These are phyloP conservation scores for Odontocerum albicorne DNA, from an alignment of 2,888 invertebrate genomes.

Conservation along the genomic window DNA sequence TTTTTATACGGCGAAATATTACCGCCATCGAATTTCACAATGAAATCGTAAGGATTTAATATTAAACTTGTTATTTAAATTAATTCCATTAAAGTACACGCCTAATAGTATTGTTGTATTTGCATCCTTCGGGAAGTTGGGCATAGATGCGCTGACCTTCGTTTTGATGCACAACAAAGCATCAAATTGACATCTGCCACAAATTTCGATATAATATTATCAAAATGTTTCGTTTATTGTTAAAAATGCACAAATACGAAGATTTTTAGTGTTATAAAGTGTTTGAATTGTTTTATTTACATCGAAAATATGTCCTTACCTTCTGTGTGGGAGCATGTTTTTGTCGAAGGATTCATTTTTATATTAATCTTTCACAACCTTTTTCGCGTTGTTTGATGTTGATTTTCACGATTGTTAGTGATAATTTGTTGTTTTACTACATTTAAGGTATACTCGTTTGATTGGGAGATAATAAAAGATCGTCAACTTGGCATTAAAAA, in stretches of 20 bases:
- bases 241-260: too few relatives aligned
- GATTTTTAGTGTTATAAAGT: too few relatives aligned
- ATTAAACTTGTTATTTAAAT: slow-evolving; percentile 1
- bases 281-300: too few relatives aligned
- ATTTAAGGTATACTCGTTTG: slow-evolving; percentile 22
- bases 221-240: too few relatives aligned
- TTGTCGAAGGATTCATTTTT: too few relatives aligned
- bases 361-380: background rate
- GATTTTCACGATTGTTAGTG: background rate
- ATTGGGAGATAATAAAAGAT: slow-evolving; percentile 28
- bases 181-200: slow-evolving; percentile 63
- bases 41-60: slow-evolving; percentile 26
- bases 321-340: too few relatives aligned
- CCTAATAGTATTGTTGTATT: slow-evolving; percentile 24
- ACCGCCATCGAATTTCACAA: slow-evolving; percentile 26
- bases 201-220: slow-evolving; percentile 51
- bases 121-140: slow-evolving; percentile 47
- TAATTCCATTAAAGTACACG: slow-evolving; percentile 4
- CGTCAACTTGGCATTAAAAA: slow-evolving; percentile 41
- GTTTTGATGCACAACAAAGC: slow-evolving; percentile 63
- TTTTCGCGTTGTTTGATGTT: background rate
- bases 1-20: slow-evolving; percentile 26
- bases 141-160: slow-evolving; percentile 60
- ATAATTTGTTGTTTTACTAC: slow-evolving; percentile 38
- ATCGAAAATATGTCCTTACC: too few relatives aligned